Percentiles rank a stretch among this genome's conserved stretches.
phyloP scores from a whole-genome alignment of 1,140 invertebrate genomes.

The Atta colombica region DNA sequence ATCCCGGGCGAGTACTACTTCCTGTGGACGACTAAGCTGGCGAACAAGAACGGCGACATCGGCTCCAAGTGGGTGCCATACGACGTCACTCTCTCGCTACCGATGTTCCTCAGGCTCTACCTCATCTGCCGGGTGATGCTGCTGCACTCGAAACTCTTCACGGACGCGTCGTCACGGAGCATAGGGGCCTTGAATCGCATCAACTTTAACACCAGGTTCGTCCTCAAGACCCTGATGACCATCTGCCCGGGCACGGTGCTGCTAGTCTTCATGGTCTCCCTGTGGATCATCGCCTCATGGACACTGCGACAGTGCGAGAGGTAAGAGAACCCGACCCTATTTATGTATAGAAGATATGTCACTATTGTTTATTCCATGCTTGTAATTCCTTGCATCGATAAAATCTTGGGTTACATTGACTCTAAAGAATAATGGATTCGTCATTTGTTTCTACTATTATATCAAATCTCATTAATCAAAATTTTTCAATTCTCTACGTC shows the following conservation, averaged over 20 bases:
- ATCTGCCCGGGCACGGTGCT: conserved; percentile 99
- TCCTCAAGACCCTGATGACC: conserved; percentile 99
- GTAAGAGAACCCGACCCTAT: conserved; percentile 87
- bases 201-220: conserved; percentile 99
- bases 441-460: too few species aligned
- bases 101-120: conserved; percentile 99
- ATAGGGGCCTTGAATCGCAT: conserved; percentile 99
- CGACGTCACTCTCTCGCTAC: conserved; percentile 98
- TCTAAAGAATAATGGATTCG: neutral
- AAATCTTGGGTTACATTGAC: neutral
- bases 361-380: neutral
- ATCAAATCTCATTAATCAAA: neutral
- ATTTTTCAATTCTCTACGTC: neutral
- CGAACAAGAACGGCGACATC: conserved; percentile 95
- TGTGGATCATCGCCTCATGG: conserved; percentile 99
- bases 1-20: conserved; percentile 98
- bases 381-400: neutral
- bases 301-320: conserved; percentile 99
- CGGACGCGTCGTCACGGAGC: conserved; percentile 97
- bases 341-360: neutral
- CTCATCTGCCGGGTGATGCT: conserved; percentile 99
- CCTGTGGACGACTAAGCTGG: conserved; percentile 97
- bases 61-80: conserved; percentile 95
- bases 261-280: conserved; percentile 98
- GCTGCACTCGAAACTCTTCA: conserved; percentile 99